These are phyloP conservation scores for Austrofundulus limnaeus DNA, from an alignment of 2,113 vertebrate species.

Conservation along the genomic window DNA sequence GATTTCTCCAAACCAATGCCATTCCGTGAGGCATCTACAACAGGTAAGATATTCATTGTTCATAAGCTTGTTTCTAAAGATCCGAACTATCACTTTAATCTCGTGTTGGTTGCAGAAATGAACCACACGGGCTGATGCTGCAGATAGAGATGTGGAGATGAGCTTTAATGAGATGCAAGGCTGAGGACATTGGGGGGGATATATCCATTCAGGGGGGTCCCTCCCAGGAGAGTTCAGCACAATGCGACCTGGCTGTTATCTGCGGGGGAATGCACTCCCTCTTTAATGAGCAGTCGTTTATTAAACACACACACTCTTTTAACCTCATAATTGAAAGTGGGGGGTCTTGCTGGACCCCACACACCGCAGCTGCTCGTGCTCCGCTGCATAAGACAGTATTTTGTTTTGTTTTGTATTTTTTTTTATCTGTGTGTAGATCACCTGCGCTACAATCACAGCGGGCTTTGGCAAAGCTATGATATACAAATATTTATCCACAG, in stretches of 20 bases:
- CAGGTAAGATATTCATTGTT: no score
- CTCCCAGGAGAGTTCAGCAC: conserved; percentile 56
- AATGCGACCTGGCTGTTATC: conserved; percentile 71
- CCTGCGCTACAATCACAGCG: conserved; percentile 54
- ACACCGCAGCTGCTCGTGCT: conserved; percentile 15
- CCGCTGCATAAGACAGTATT: conserved; percentile 29
- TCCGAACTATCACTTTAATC: conserved; percentile 7
- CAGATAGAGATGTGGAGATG: conserved; percentile 69
- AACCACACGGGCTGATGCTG: conserved; percentile 15
- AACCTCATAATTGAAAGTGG: conserved; percentile 64
- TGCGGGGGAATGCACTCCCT: conserved; percentile 63
- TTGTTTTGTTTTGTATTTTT: no score
- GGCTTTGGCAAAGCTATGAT: conserved; percentile 47
- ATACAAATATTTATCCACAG: conserved; percentile 67
- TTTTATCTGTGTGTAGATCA: conserved; percentile 52
- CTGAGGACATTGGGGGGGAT: conserved; percentile 51
- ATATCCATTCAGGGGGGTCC: conserved; percentile 48
- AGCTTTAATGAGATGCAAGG: conserved; percentile 73
- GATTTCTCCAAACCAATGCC: no score
- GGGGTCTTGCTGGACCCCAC: conserved; percentile 21
- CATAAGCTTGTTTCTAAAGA: no score
- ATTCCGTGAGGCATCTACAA: no score
- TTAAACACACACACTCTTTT: conserved; percentile 67
- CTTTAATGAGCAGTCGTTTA: conserved; percentile 73
- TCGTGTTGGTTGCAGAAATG: conserved; percentile 28